A percentile compares a stretch with the other conserved stretches of the same genome.
phyloP scores from a whole-genome alignment of 2,888 invertebrate genomes.

The Sminthurinus aureus region DNA sequence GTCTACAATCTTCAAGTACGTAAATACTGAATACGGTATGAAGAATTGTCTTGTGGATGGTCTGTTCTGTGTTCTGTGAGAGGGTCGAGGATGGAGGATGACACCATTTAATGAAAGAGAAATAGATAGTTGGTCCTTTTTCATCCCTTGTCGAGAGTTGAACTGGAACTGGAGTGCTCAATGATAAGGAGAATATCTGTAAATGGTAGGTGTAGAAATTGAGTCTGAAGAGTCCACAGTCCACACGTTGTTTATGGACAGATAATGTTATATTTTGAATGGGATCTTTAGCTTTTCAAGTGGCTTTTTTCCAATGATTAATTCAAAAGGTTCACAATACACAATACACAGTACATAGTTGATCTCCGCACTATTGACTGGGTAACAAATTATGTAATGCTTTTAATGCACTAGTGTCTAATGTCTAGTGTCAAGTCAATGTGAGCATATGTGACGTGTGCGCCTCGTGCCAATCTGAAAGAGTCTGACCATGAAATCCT shows the following conservation, averaged over 20 bases:
- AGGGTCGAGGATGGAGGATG: slow-evolving; percentile 28
- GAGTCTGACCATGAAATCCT: slow-evolving; percentile 7
- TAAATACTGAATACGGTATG: neutral
- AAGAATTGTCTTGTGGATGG: slow-evolving; percentile 14
- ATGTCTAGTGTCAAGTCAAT: neutral
- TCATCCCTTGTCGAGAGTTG: neutral
- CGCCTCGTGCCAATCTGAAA: neutral
- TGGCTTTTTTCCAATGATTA: slow-evolving; percentile 33
- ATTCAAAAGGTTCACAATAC: slow-evolving; percentile 13
- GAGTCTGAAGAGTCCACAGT: slow-evolving; percentile 12
- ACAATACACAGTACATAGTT: too few species aligned
- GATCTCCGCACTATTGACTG: neutral
- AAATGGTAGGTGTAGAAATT: slow-evolving; percentile 22
- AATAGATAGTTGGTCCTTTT: neutral
- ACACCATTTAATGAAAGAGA: slow-evolving; percentile 36
- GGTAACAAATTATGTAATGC: neutral
- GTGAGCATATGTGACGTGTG: neutral
- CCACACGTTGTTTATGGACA: neutral
- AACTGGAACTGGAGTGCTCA: slow-evolving; percentile 6
- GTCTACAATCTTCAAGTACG: too few species aligned
- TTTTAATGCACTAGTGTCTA: neutral
- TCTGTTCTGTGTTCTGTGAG: neutral
- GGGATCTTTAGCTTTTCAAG: slow-evolving; percentile 34
- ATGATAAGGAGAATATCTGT: slow-evolving; percentile 26
- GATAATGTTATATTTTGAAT: neutral